Conservation (phyloP, 1,140 invertebrate genomes). For the Ylistrum balloti region DNA sequence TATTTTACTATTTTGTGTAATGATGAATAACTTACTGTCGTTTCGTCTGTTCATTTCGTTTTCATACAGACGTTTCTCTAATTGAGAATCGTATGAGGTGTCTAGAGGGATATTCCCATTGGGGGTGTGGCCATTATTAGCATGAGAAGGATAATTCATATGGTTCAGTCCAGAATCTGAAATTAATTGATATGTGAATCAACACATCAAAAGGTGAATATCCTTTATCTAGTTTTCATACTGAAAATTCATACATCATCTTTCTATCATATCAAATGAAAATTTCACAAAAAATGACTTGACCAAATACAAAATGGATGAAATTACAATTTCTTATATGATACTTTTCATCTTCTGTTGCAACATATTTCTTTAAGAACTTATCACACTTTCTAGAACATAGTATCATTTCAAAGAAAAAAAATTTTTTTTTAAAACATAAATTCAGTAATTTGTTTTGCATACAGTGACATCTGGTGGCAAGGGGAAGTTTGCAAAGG, state of each 20-base stretch:
- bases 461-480: not conserved
- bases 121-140: not conserved
- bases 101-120: slow-evolving; percentile 67
- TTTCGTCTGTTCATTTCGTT: slow-evolving; percentile 76
- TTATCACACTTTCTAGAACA: too few relatives aligned
- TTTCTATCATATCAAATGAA: too few relatives aligned
- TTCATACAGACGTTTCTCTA: slow-evolving; percentile 69
- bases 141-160: slow-evolving; percentile 62
- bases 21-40: slow-evolving; percentile 66
- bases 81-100: slow-evolving; percentile 74
- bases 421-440: not conserved
- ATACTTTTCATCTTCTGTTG: too few relatives aligned
- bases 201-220: not conserved
- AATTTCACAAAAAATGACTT: not conserved
- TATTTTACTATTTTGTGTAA: not conserved
- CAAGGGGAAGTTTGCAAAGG: not conserved
- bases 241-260: too few relatives aligned
- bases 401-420: not conserved
- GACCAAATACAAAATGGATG: too few relatives aligned
- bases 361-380: too few relatives aligned
- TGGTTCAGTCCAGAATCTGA: slow-evolving; percentile 60
- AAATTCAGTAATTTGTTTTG: not conserved
- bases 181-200: slow-evolving; percentile 32
- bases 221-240: too few relatives aligned
- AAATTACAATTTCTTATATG: too few relatives aligned